Evolutionary conservation across 64 coral and sea anemone species (phyloP).

Genomic region (Hydrozoanthus tunicans): DNA sequence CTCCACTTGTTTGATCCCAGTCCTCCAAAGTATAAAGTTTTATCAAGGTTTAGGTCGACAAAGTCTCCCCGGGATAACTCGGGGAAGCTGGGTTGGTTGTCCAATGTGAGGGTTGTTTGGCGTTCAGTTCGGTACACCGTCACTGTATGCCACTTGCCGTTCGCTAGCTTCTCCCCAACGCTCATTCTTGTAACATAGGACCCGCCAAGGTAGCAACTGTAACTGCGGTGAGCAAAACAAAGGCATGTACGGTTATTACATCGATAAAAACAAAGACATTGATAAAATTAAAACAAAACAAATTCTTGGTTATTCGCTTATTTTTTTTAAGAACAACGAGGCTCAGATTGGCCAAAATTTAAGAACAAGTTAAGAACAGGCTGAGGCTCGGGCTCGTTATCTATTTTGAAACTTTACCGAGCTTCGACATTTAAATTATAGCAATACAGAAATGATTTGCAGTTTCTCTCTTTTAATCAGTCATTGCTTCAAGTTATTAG

Average conservation of each 20-base stretch:
- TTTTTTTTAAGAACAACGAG: too few relatives aligned
- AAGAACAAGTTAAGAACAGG: too few relatives aligned
- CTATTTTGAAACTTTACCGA: too few relatives aligned
- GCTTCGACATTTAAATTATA: too few relatives aligned
- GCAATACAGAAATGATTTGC: too few relatives aligned
- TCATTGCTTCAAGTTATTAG: too few relatives aligned
- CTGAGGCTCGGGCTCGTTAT: too few relatives aligned
- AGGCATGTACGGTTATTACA: too few relatives aligned
- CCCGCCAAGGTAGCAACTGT: background rate
- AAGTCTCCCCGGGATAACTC: background rate
- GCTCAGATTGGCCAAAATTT: too few relatives aligned
- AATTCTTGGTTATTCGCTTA: too few relatives aligned
- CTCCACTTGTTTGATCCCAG: background rate
- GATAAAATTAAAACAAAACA: background rate
- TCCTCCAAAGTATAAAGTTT: conserved; percentile 23
- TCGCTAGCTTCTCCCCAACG: conserved; percentile 11
- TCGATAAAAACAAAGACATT: background rate
- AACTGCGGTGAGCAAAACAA: background rate
- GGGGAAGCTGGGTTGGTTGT: background rate
- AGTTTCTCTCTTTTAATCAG: too few relatives aligned
- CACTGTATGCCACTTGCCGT: conserved; percentile 26
- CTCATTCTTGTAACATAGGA: conserved; percentile 8
- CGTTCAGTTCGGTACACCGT: background rate
- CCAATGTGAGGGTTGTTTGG: background rate
- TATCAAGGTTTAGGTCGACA: background rate